These are phyloP conservation scores for Hypotaenidia okinawae DNA, from an alignment of 2,797 vertebrate species.

Conservation along the genomic window DNA sequence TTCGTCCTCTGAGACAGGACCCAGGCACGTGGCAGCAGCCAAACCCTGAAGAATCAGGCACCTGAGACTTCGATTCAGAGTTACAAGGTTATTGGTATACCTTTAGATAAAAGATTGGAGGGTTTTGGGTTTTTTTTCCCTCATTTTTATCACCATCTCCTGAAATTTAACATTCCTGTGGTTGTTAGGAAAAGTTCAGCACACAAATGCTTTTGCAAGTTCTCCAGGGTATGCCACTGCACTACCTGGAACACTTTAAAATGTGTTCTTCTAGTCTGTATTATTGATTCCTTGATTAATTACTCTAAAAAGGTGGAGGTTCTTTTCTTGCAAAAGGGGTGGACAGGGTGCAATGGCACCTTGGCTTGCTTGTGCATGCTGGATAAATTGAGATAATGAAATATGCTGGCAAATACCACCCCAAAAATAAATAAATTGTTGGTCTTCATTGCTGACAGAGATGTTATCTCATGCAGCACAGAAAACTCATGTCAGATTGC, in stretches of 20 bases:
- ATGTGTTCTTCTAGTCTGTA: neutral
- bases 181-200: neutral
- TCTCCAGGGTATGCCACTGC: neutral
- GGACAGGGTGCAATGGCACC: neutral
- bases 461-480: neutral
- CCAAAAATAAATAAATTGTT: neutral
- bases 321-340: neutral
- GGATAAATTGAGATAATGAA: neutral
- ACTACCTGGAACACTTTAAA: neutral
- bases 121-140: neutral
- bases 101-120: neutral
- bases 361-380: neutral
- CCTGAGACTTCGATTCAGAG: neutral
- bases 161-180: neutral
- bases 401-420: neutral
- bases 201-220: neutral
- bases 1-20: neutral
- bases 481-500: neutral
- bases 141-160: neutral
- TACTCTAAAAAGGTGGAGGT: neutral
- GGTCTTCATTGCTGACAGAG: neutral
- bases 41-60: neutral
- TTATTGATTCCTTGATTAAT: slow-evolving; percentile 15
- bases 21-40: neutral
- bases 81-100: neutral